Percentiles rank a stretch among this genome's conserved stretches.
Conservation (phyloP, 2,888 invertebrate genomes). For the Lomographa bimaculata region DNA sequence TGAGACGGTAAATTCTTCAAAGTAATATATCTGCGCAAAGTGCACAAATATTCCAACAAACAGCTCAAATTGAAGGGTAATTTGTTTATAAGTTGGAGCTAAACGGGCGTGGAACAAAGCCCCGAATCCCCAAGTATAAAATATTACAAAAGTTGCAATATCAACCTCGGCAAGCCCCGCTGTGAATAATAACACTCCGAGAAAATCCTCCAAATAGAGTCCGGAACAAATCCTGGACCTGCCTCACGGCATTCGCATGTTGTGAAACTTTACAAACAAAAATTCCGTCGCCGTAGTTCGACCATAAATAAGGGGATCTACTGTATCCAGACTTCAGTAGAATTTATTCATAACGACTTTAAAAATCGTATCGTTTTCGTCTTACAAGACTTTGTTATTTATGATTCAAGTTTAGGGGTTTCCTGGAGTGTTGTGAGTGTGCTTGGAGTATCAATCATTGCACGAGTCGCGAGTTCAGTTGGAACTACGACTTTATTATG, state of each 20-base stretch:
- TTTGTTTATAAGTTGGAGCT: constrained; percentile 40
- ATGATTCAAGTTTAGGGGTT: constrained; percentile 18
- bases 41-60: background rate
- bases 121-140: constrained; percentile 41
- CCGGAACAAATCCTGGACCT: constrained; percentile 47
- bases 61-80: constrained; percentile 36
- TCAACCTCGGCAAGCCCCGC: constrained; percentile 37
- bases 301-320: constrained; percentile 53
- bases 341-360: constrained; percentile 46
- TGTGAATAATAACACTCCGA: constrained; percentile 39
- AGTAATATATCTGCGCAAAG: too few relatives aligned
- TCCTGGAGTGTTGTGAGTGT: constrained; percentile 6
- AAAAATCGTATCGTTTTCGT: constrained; percentile 38
- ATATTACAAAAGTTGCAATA: constrained; percentile 50
- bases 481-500: too few relatives aligned
- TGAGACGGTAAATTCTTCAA: too few relatives aligned
- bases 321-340: constrained; percentile 30
- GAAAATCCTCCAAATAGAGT: constrained; percentile 37
- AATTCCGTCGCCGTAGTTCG: constrained; percentile 43
- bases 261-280: constrained; percentile 42
- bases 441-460: too few relatives aligned
- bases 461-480: too few relatives aligned
- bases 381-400: constrained; percentile 33
- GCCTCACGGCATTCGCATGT: constrained; percentile 37
- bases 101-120: constrained; percentile 37